Evolutionary conservation across 2,888 invertebrate species (phyloP).

Genomic region (Caenorhabditis imperialis): DNA sequence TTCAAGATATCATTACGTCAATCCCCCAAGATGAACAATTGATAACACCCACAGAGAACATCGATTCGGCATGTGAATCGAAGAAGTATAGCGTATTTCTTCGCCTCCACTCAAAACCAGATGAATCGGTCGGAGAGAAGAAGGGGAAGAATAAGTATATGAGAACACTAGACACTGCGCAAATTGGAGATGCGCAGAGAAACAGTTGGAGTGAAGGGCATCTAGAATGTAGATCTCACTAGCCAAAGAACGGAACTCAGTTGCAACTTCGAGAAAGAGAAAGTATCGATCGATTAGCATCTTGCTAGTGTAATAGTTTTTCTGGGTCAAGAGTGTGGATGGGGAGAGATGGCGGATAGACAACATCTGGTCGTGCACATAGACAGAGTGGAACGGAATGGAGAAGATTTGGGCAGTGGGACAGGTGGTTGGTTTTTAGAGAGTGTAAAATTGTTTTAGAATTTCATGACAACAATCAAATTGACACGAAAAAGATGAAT

Average conservation of each 20-base stretch:
- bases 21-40: too few species aligned
- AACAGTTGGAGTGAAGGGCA: not conserved
- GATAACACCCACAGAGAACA: too few species aligned
- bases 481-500: too few species aligned
- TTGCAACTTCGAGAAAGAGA: not conserved
- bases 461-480: too few species aligned
- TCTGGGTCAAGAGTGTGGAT: conserved; percentile 45
- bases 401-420: too few species aligned
- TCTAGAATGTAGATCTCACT: too few species aligned
- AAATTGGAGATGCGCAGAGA: conserved; percentile 38
- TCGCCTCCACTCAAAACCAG: conserved; percentile 40
- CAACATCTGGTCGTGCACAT: conserved; percentile 43
- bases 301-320: conserved; percentile 35
- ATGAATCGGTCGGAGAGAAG: conserved; percentile 30
- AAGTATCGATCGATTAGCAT: conserved; percentile 26
- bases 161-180: conserved; percentile 8
- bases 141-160: conserved; percentile 40
- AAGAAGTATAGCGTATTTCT: conserved; percentile 29
- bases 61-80: not conserved
- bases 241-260: not conserved
- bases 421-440: not conserved
- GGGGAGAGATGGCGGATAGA: conserved; percentile 1
- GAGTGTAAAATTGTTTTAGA: too few species aligned
- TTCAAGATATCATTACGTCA: too few species aligned
- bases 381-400: conserved; percentile 20